phyloP scores from a whole-genome alignment of 1,140 invertebrate species.

The Heliconius congener region DNA sequence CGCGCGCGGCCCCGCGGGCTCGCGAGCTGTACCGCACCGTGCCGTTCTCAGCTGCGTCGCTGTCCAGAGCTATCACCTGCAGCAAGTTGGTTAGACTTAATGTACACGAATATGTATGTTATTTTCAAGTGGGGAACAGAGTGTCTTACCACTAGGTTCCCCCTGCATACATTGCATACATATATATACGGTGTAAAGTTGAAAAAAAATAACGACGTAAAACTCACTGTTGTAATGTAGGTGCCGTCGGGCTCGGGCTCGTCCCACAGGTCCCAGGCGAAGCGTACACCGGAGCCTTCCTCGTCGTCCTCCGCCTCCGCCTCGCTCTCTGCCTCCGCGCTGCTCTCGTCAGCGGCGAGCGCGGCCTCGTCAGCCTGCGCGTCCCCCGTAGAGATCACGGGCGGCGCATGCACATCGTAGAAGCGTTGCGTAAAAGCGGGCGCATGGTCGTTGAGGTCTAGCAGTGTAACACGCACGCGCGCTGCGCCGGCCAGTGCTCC shows the following conservation, averaged over 20 bases:
- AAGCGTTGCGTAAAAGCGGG: constrained; percentile 91
- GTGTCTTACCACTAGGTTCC: too few species aligned
- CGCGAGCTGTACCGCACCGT: constrained; percentile 81
- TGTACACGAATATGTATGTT: background rate
- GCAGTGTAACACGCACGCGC: constrained; percentile 90
- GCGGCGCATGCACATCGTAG: constrained; percentile 85
- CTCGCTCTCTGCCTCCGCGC: constrained; percentile 60
- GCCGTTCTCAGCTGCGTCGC: constrained; percentile 91
- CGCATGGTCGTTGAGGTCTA: constrained; percentile 92
- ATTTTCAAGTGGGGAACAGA: background rate
- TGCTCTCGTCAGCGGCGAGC: constrained; percentile 50
- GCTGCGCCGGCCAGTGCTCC: constrained; percentile 92
- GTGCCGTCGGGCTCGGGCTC: constrained; percentile 40
- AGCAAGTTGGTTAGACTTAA: too few species aligned
- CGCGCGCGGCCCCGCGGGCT: constrained; percentile 58
- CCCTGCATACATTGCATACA: too few species aligned
- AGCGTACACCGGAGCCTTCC: constrained; percentile 51
- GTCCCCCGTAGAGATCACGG: background rate
- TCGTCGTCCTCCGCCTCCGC: constrained; percentile 56
- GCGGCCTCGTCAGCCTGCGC: constrained; percentile 42
- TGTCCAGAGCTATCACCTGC: constrained; percentile 92
- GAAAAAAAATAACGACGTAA: background rate
- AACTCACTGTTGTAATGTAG: constrained; percentile 57
- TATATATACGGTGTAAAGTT: too few species aligned
- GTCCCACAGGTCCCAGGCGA: constrained; percentile 57